Conservation (phyloP, 2,113 vertebrate species). For the Trematomus loennbergii region DNA sequence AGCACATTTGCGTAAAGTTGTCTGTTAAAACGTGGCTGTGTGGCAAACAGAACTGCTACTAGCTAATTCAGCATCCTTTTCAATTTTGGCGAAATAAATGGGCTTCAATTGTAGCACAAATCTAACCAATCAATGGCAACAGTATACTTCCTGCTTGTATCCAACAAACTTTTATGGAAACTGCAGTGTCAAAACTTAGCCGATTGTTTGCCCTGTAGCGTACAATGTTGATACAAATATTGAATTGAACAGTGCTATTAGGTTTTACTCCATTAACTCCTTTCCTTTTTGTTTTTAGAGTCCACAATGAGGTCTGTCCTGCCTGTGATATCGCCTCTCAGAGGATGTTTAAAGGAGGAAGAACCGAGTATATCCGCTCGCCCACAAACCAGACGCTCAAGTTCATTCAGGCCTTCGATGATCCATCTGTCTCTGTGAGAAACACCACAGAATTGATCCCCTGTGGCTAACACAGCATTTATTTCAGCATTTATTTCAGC, state of each 20-base stretch:
- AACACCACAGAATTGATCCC: neutral
- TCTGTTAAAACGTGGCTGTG: neutral
- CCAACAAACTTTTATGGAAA: neutral
- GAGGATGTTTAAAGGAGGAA: conserved; percentile 85
- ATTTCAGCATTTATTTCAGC: rapidly evolving
- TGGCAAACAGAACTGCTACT: neutral
- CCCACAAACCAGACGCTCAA: conserved; percentile 82
- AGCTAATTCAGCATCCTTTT: neutral
- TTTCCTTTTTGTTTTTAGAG: conserved; percentile 64
- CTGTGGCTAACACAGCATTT: neutral
- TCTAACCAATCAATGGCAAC: neutral
- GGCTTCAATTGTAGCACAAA: neutral
- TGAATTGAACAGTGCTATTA: too few relatives aligned
- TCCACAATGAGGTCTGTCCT: conserved; percentile 83
- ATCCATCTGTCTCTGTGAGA: conserved; percentile 79
- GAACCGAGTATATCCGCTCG: conserved; percentile 87
- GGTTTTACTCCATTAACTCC: neutral
- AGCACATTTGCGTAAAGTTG: neutral
- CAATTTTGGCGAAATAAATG: neutral
- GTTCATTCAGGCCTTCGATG: conserved; percentile 82
- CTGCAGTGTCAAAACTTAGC: neutral
- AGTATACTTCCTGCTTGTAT: neutral
- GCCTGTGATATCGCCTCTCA: conserved; percentile 85
- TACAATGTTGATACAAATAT: neutral
- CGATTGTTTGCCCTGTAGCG: neutral